Evolutionary conservation across 1,140 invertebrate species (phyloP).

Genomic region (Diachasma alloeum): DNA sequence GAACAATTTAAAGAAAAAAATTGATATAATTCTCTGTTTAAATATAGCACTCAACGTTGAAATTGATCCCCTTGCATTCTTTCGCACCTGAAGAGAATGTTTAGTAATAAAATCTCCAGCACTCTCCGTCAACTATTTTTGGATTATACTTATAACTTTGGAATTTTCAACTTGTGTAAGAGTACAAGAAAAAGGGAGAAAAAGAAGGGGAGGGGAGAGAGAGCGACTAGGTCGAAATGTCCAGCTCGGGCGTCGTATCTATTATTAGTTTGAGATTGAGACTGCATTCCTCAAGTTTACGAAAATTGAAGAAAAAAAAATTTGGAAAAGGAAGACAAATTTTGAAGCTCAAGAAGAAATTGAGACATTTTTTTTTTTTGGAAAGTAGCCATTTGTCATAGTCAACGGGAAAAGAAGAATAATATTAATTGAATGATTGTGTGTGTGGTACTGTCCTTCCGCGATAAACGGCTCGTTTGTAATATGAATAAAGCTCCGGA

Average conservation of each 20-base stretch:
- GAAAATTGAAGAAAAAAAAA: too few species aligned
- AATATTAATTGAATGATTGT: not conserved
- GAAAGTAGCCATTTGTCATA: too few species aligned
- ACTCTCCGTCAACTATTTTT: not conserved
- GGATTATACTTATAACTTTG: not conserved
- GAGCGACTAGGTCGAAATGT: constrained; percentile 56
- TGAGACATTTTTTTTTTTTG: too few species aligned
- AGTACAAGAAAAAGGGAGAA: not conserved
- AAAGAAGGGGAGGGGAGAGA: constrained; percentile 30
- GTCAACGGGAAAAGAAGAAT: not conserved
- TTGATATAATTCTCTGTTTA: too few species aligned
- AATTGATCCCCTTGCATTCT: too few species aligned
- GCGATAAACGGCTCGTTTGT: constrained; percentile 49
- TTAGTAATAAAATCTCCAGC: not conserved
- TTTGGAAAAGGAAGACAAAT: too few species aligned
- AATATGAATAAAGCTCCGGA: constrained; percentile 62
- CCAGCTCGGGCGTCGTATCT: constrained; percentile 57
- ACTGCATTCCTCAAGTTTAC: not conserved
- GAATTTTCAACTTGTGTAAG: constrained; percentile 5
- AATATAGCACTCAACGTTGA: too few species aligned
- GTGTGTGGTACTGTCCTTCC: not conserved
- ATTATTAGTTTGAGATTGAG: constrained; percentile 51
- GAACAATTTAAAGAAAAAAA: too few species aligned
- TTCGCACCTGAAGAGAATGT: not conserved
- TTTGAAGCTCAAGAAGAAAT: too few species aligned